A percentile compares a stretch with the other conserved stretches of the same genome.
phyloP scores from a whole-genome alignment of 1,140 invertebrate genomes.

The Reticulitermes speratus region DNA sequence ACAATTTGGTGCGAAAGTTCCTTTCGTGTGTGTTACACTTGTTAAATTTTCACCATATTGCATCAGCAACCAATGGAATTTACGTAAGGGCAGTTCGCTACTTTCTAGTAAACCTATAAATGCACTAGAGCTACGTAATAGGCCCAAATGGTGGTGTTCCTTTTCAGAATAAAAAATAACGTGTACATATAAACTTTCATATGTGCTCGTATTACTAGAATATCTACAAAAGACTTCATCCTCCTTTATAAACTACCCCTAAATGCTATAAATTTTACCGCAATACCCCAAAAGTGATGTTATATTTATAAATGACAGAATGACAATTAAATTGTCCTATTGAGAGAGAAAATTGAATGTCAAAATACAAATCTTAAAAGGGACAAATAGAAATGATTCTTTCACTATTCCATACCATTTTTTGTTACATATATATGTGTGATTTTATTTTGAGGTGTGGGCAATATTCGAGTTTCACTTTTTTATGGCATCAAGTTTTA shows the following conservation, averaged over 20 bases:
- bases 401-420: not conserved
- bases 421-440: not conserved
- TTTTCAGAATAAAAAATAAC: not conserved
- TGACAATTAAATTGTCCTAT: constrained; percentile 23
- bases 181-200: not conserved
- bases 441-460: not conserved
- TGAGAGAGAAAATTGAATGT: constrained; percentile 27
- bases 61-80: too few species aligned
- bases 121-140: not conserved
- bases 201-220: not conserved
- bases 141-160: not conserved
- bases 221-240: not conserved
- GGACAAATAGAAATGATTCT: not conserved
- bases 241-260: not conserved
- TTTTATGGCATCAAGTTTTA: not conserved
- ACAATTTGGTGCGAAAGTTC: too few species aligned
- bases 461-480: not conserved
- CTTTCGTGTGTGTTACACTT: too few species aligned
- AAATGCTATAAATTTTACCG: not conserved
- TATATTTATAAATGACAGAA: not conserved
- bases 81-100: too few species aligned
- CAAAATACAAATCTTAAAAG: constrained; percentile 22
- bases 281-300: not conserved
- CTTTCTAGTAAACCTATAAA: too few species aligned
- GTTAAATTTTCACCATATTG: too few species aligned